phyloP scores from a whole-genome alignment of 2,797 vertebrate species.

The Leptatherina wallacei region DNA sequence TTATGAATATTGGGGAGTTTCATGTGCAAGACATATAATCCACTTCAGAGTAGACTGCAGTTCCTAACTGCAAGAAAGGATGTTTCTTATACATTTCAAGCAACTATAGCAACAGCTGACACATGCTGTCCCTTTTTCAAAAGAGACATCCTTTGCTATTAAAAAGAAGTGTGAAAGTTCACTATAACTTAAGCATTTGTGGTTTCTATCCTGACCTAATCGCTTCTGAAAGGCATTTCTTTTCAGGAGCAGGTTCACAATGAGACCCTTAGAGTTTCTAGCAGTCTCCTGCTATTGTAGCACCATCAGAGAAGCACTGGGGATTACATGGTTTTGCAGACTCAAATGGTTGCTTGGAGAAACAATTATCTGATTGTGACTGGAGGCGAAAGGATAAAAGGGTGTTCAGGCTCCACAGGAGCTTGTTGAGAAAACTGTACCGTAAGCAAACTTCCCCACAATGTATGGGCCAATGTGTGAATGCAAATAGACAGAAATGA shows the following conservation, averaged over 20 bases:
- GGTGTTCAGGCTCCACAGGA: slow-evolving; percentile 50
- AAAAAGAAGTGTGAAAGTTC: slow-evolving; percentile 16
- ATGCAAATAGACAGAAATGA: slow-evolving; percentile 2
- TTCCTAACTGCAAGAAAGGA: slow-evolving; percentile 22
- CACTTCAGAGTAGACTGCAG: slow-evolving; percentile 1
- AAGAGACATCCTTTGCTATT: slow-evolving; percentile 14
- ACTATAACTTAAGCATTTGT: slow-evolving; percentile 35
- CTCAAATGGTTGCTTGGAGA: slow-evolving; percentile 76
- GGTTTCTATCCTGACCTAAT: slow-evolving; percentile 52
- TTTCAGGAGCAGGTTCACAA: slow-evolving; percentile 59
- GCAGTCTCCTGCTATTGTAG: slow-evolving; percentile 62
- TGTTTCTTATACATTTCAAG: slow-evolving; percentile 26
- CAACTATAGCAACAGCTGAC: slow-evolving; percentile 28
- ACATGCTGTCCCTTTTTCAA: slow-evolving; percentile 4
- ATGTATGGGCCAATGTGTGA: slow-evolving; percentile 1
- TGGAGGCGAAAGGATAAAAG: slow-evolving; percentile 62
- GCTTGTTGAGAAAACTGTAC: slow-evolving; percentile 41
- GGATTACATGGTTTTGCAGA: slow-evolving; percentile 69
- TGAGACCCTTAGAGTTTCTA: slow-evolving; percentile 54
- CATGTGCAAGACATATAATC: slow-evolving; percentile 28
- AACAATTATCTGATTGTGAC: slow-evolving; percentile 75
- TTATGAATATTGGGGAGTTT: slow-evolving; percentile 44
- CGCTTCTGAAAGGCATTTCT: slow-evolving; percentile 60
- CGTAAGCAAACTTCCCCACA: slow-evolving; percentile 20
- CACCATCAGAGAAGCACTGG: slow-evolving; percentile 53